Base-by-base conservation (phyloP, 1,140 invertebrate species). In the Oryzaephilus surinamensis region DNA sequence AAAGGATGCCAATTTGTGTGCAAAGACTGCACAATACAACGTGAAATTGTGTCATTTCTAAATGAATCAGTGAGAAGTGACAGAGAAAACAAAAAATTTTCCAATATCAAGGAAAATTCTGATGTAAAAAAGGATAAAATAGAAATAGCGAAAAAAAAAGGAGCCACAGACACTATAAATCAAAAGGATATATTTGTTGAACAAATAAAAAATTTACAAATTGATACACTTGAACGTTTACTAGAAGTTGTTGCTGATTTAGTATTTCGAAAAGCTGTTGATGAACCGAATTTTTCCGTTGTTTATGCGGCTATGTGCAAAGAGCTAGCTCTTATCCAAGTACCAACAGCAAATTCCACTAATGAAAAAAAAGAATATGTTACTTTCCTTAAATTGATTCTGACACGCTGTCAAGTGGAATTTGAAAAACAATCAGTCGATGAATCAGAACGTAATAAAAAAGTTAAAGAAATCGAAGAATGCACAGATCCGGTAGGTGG, bases 221-320 rank as follows among this genome's bases (percentile, higher is more conserved):
- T 97, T 39, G 80, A 92, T 61, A 86, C 78, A 3, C 74, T 76
- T 35, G 79, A 83, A 19, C 73, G 84, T 49, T 64, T 96, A 15
- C 72, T 80, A 45, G 81, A n/a, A n/a, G n/a, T 79, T 41, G 84
- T 94, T 7, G 93, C 95, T 52, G 75, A 88, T 60, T 71, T 97
- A 36, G 81, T 96, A 2, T 96, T 96, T 66, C 87, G 94, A 58
- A 96, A 95, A 65, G 92, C 92, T 19, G 80, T 96, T 17, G 84
- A 92, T 67, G 92, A 97, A 61, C 92, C 91, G 2, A 84, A 78
- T 56, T 97, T 94, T 58, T 87, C 88, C 5, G 77, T 82, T 18
- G 81, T 83, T 0, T 97, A 97, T 71, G 92, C 92, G 1, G 70
- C 78, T 27, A 78, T 97, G 71, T 87, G 84, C 52, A 76, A 76